Evolutionary conservation across 2,797 vertebrate genomes (phyloP), one percentile per base, ranked within the genome.

Genomic region (Sorex maritimensis): DNA sequence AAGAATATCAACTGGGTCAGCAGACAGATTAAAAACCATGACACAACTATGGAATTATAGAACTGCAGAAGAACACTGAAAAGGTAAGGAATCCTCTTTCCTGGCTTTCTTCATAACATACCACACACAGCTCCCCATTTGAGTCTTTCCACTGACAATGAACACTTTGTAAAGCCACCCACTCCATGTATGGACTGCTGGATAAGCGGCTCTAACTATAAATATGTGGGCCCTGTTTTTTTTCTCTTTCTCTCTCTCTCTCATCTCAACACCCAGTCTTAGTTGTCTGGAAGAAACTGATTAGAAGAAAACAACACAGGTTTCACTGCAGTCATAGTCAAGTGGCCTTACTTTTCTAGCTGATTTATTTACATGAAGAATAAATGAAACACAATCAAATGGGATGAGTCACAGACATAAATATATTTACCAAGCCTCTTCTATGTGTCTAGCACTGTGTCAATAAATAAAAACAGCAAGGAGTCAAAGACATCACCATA

Each of bases 311-410:
- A 72, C n/a, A 69, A 93, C 94, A 41, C 26, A 88, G 10, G 9
- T 46, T 81, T 19, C 9, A 23, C 41, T 86, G 19, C 24, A 85
- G 82, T 19, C 58, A 41, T 30, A 72, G 67, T 12, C 21, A 87
- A 13, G 11, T 49, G 44, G 65, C 21, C 85, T 74, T 26, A 3
- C 14, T 79, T 82, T 79, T 19, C 41, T 58, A 44, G 24, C 24
- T 79, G 5, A 68, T 55, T 93, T 55, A 63, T 92, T 87, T 80
- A 75, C 84, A 87, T 75, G 83, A 81, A 83, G 89, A 93, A 12
- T 9, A 94, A 49, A 67, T 84, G 52, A 78, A 92, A 84, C 83
- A 30, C 38, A 93, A 34, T 26, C 73, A 82, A 81, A 82, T 84
- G 12, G 23, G 49, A 38, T 0, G 49, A 79, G 84, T 15, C 78